phyloP scores from a whole-genome alignment of 2,113 vertebrate species.

The Oriolus oriolus region DNA sequence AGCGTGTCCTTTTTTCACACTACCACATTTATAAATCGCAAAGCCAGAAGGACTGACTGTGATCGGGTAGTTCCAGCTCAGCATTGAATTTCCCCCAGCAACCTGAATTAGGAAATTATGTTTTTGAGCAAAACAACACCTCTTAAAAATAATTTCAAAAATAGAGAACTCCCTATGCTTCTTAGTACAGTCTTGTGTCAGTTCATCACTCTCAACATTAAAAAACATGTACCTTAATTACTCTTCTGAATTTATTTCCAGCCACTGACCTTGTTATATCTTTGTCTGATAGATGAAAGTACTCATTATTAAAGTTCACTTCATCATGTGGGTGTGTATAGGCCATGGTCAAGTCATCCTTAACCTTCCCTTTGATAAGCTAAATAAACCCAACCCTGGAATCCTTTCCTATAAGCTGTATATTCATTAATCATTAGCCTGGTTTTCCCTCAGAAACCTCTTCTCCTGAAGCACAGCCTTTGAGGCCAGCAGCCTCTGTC shows the following conservation, averaged over 20 bases:
- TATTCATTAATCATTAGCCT: background rate
- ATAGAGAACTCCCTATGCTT: background rate
- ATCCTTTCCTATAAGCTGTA: background rate
- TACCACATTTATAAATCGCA: background rate
- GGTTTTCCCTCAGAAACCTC: background rate
- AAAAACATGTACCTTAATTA: slow-evolving; percentile 35
- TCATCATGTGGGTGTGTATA: slow-evolving; percentile 19
- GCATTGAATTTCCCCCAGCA: background rate
- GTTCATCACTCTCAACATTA: slow-evolving; percentile 21
- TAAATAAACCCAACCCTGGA: slow-evolving; percentile 21
- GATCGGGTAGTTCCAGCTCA: background rate
- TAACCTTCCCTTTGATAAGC: slow-evolving; percentile 50
- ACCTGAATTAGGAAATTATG: background rate
- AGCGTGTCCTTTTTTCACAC: background rate
- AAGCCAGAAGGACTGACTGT: background rate
- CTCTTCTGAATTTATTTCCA: slow-evolving; percentile 41
- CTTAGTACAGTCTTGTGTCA: background rate
- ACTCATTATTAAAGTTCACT: slow-evolving; percentile 44
- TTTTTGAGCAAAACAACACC: background rate
- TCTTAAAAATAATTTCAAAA: background rate
- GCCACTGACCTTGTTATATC: slow-evolving; percentile 43
- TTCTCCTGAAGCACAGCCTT: background rate
- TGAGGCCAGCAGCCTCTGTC: background rate
- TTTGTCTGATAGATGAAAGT: slow-evolving; percentile 42
- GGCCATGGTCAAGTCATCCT: slow-evolving; percentile 43